Evolutionary conservation across 2,113 vertebrate genomes (phyloP).

Genomic region (Physeter macrocephalus): DNA sequence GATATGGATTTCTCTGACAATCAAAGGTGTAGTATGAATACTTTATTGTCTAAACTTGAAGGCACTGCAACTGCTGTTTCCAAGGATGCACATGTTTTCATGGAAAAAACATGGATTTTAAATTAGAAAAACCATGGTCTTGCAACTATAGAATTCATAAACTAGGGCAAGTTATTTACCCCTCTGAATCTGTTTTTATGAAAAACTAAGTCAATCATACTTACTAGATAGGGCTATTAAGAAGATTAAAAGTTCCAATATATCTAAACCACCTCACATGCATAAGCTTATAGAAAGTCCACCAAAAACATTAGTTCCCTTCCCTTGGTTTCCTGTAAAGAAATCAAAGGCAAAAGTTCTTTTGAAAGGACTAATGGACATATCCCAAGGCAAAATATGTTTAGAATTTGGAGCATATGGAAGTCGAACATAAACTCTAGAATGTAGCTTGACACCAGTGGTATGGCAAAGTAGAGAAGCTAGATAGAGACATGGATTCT

Average conservation of each 20-base stretch:
- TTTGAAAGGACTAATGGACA: background rate
- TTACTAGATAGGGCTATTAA: background rate
- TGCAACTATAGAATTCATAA: background rate
- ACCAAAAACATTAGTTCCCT: background rate
- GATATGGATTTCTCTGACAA: constrained; percentile 69
- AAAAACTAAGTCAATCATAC: background rate
- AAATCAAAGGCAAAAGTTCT: background rate
- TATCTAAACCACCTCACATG: background rate
- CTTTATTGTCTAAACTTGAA: constrained; percentile 57
- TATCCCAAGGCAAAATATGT: background rate
- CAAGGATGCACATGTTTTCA: constrained; percentile 12
- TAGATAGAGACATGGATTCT: background rate
- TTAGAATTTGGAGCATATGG: background rate
- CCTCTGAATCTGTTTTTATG: background rate
- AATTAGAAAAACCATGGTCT: constrained; percentile 24
- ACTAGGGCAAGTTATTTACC: background rate
- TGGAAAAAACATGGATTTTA: background rate
- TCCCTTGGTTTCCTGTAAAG: background rate
- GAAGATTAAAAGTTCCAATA: background rate
- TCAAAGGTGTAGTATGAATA: constrained; percentile 68
- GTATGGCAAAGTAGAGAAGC: background rate
- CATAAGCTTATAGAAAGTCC: background rate
- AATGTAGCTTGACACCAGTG: background rate
- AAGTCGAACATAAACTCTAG: background rate
- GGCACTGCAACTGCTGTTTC: background rate